phyloP scores from a whole-genome alignment of 1,140 invertebrate species.

The Hycleus cichorii region DNA sequence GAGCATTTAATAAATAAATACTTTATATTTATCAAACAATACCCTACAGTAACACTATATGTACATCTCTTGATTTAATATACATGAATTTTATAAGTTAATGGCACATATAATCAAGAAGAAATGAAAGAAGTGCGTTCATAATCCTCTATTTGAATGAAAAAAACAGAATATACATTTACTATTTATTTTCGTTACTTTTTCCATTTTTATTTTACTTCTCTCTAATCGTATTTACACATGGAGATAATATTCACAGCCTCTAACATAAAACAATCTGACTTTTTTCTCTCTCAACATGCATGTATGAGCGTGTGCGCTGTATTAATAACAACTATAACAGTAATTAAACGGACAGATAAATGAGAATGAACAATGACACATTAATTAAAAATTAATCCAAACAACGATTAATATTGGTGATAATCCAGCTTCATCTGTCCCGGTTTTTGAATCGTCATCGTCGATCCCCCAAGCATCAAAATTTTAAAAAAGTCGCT shows the following conservation, averaged over 20 bases:
- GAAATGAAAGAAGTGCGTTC: neutral
- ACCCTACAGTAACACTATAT: conserved; percentile 27
- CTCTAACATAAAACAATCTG: conserved; percentile 31
- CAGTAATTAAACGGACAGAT: neutral
- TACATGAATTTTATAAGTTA: conserved; percentile 34
- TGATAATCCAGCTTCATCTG: too few species aligned
- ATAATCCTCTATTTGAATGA: too few species aligned
- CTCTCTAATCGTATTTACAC: conserved; percentile 21
- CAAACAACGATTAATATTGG: too few species aligned
- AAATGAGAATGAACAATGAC: neutral
- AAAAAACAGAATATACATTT: too few species aligned
- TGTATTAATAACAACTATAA: neutral
- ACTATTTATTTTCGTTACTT: too few species aligned
- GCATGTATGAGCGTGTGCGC: too few species aligned
- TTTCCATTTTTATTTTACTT: too few species aligned
- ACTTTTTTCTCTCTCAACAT: neutral
- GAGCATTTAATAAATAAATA: conserved; percentile 28
- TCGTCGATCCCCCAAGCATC: too few species aligned
- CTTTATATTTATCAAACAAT: conserved; percentile 32
- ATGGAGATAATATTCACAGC: conserved; percentile 35
- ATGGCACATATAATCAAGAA: conserved; percentile 33
- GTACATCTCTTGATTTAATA: conserved; percentile 26
- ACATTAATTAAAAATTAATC: too few species aligned
- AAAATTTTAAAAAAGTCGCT: neutral
- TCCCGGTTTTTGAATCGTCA: too few species aligned